phyloP scores from a whole-genome alignment of 2,113 vertebrate genomes.

The Orthonyx spaldingii region DNA sequence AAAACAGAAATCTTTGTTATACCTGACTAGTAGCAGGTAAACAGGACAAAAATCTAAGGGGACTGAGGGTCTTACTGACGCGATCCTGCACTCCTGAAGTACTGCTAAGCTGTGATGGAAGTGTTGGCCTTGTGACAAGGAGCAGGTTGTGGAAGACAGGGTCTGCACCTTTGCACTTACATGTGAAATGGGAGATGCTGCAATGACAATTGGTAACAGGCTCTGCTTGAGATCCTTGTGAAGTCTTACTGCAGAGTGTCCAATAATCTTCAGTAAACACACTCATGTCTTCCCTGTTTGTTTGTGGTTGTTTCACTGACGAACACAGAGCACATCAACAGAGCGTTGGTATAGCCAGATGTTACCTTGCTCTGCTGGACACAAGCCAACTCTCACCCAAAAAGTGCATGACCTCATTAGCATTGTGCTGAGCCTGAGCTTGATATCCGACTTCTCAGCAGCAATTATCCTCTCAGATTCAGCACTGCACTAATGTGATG shows the following conservation, averaged over 20 bases:
- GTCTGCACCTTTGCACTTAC: not conserved
- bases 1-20: not conserved
- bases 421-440: not conserved
- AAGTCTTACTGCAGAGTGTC: not conserved
- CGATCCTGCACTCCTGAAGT: not conserved
- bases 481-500: not conserved
- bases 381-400: not conserved
- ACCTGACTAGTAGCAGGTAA: not conserved
- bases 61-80: not conserved
- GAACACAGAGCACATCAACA: not conserved
- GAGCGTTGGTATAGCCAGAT: fast-evolving
- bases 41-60: not conserved
- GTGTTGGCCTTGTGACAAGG: not conserved
- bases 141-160: not conserved
- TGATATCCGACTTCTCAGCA: not conserved
- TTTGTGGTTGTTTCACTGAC: not conserved
- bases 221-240: not conserved
- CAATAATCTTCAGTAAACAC: not conserved
- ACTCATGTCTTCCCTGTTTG: not conserved
- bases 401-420: not conserved
- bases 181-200: not conserved
- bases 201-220: not conserved
- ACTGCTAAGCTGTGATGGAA: not conserved
- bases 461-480: not conserved
- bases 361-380: not conserved